phyloP scores from a whole-genome alignment of 2,888 invertebrate species.

The Exephanes ischioxanthus region DNA sequence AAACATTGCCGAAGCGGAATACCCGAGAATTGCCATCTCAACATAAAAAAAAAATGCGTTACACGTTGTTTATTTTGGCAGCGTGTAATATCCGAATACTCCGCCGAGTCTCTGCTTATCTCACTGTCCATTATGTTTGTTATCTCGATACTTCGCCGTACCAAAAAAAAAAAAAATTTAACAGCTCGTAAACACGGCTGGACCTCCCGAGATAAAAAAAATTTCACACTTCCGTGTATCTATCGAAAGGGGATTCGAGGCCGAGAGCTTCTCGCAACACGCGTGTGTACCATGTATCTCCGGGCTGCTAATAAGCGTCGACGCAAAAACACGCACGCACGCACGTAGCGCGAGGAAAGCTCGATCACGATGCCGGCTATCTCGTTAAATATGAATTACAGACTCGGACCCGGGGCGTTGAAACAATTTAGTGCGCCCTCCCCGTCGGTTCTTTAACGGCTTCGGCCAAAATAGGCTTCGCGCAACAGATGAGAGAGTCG shows the following conservation, averaged over 20 bases:
- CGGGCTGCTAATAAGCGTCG: neutral
- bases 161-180: slow-evolving; percentile 23
- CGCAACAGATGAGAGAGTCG: neutral
- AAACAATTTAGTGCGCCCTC: slow-evolving; percentile 50
- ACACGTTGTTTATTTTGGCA: neutral
- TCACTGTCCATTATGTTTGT: neutral
- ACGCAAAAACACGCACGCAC: neutral
- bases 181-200: neutral
- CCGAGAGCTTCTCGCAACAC: neutral
- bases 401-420: slow-evolving; percentile 42
- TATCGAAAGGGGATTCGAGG: neutral
- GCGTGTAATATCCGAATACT: neutral
- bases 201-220: neutral
- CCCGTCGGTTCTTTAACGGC: slow-evolving; percentile 7
- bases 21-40: neutral
- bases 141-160: neutral
- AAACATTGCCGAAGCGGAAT: neutral
- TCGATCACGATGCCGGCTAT: slow-evolving; percentile 49
- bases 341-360: slow-evolving; percentile 20
- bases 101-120: neutral
- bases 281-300: neutral
- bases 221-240: too few species aligned
- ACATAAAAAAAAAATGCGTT: neutral
- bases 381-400: slow-evolving; percentile 63
- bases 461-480: slow-evolving; percentile 50